Evolutionary conservation across 37 sponge, comb jelly and placozoan genomes (phyloP).

Genomic region (Halichondria panicea): DNA sequence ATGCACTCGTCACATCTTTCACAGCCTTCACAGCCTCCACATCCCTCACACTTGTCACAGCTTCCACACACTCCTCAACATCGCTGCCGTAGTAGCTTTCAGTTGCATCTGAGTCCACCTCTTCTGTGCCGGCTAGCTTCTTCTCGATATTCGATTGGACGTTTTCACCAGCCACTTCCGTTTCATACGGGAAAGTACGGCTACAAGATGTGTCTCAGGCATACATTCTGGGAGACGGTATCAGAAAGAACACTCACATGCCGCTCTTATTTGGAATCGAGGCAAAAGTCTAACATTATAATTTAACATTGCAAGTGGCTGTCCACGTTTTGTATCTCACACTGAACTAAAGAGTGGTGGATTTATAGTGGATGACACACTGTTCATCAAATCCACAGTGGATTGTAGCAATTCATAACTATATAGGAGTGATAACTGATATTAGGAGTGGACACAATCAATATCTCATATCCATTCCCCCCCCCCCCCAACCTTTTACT

Average conservation of each 20-base stretch:
- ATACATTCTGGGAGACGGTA: conserved; percentile 81
- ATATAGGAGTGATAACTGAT: no score
- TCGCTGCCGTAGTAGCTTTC: not conserved
- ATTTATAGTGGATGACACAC: conserved; percentile 61
- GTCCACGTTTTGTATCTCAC: conserved; percentile 67
- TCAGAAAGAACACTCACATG: conserved; percentile 69
- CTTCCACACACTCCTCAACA: not conserved
- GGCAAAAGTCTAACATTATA: conserved; percentile 72
- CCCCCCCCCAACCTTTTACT: no score
- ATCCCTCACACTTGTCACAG: not conserved
- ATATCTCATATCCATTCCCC: no score
- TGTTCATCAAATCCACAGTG: conserved; percentile 65
- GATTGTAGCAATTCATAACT: no score
- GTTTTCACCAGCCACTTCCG: no score
- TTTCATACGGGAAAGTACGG: conserved; percentile 76
- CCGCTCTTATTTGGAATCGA: conserved; percentile 75
- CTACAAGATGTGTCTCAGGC: conserved; percentile 83
- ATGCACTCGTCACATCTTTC: no score
- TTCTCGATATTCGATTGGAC: no score
- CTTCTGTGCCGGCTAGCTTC: not conserved
- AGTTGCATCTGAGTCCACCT: not conserved
- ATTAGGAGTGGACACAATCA: no score
- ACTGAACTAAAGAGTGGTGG: conserved; percentile 44
- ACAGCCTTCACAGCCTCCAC: not conserved
- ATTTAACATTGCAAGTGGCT: conserved; percentile 79